Evolutionary conservation across 2,888 invertebrate genomes (phyloP).

Genomic region (Eupithecia centaureata): DNA sequence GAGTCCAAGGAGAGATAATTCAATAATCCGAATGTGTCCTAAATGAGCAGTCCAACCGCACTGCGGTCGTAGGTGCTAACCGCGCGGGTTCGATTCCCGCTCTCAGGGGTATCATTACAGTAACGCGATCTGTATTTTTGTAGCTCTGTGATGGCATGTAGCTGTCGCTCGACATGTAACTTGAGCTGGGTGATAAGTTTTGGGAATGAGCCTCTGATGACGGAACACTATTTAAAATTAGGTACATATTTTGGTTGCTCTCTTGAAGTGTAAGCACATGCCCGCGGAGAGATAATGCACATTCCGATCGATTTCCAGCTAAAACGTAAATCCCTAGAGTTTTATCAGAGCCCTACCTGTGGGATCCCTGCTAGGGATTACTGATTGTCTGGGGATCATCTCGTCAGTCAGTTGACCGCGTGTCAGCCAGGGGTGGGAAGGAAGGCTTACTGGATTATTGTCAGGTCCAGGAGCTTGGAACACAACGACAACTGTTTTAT

Average conservation of each 20-base stretch:
- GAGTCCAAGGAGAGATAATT: not conserved
- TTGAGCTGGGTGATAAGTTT: slow-evolving; percentile 3
- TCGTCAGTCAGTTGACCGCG: not conserved
- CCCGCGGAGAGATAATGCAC: not conserved
- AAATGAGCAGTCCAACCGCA: not conserved
- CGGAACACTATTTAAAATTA: too few relatives aligned
- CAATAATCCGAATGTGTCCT: not conserved
- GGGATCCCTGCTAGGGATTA: slow-evolving; percentile 26
- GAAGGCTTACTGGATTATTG: slow-evolving; percentile 30
- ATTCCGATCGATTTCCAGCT: slow-evolving; percentile 14
- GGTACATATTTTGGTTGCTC: not conserved
- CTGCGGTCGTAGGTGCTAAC: slow-evolving; percentile 41
- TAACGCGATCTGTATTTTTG: slow-evolving; percentile 48
- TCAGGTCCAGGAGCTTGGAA: slow-evolving; percentile 20
- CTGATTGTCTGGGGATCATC: slow-evolving; percentile 20
- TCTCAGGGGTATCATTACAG: slow-evolving; percentile 55
- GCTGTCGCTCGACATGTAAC: slow-evolving; percentile 24
- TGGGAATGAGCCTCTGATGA: not conserved
- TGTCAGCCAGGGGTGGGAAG: not conserved
- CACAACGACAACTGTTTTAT: slow-evolving; percentile 5
- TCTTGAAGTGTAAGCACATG: too few relatives aligned
- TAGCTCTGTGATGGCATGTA: slow-evolving; percentile 32
- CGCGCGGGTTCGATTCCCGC: slow-evolving; percentile 49
- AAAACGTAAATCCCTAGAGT: slow-evolving; percentile 11
- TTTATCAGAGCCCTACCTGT: slow-evolving; percentile 13